Evolutionary conservation across 2,888 invertebrate genomes (phyloP).

Genomic region (Rhamphomyia laevipes): DNA sequence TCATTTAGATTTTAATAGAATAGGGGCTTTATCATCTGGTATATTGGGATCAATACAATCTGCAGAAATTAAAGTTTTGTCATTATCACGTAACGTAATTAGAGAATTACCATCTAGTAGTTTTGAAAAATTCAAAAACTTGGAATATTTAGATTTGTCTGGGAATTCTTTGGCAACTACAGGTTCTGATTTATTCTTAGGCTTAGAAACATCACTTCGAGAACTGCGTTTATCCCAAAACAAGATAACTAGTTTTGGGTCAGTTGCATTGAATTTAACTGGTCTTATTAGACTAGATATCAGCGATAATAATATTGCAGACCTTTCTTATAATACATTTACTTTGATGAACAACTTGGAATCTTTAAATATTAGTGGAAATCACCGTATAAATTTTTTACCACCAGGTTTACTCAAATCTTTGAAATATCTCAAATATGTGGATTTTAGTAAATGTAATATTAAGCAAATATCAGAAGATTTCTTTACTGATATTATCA

Average conservation of each 20-base stretch:
- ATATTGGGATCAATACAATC: constrained; percentile 59
- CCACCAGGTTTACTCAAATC: constrained; percentile 58
- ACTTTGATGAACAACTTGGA: constrained; percentile 52
- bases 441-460: constrained; percentile 65
- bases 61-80: constrained; percentile 56
- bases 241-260: constrained; percentile 54
- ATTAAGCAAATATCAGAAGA: constrained; percentile 62
- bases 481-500: constrained; percentile 53
- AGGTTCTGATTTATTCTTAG: constrained; percentile 61
- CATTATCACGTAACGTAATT: constrained; percentile 73
- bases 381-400: constrained; percentile 52
- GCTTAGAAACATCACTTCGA: constrained; percentile 60
- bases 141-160: constrained; percentile 60
- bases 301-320: constrained; percentile 66
- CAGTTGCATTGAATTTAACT: constrained; percentile 49
- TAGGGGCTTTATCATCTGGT: constrained; percentile 72
- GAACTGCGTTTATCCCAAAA: constrained; percentile 64
- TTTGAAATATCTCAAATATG: constrained; percentile 50
- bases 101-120: constrained; percentile 71
- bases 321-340: constrained; percentile 56
- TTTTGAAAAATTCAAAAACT: constrained; percentile 64
- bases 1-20: constrained; percentile 74
- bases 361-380: constrained; percentile 64
- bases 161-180: constrained; percentile 65
- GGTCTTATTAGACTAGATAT: constrained; percentile 60